A percentile compares a stretch with the other conserved stretches of the same genome.
Conservation (phyloP, 35 echinoderm and acorn worm genomes). For the Acanthaster planci region DNA sequence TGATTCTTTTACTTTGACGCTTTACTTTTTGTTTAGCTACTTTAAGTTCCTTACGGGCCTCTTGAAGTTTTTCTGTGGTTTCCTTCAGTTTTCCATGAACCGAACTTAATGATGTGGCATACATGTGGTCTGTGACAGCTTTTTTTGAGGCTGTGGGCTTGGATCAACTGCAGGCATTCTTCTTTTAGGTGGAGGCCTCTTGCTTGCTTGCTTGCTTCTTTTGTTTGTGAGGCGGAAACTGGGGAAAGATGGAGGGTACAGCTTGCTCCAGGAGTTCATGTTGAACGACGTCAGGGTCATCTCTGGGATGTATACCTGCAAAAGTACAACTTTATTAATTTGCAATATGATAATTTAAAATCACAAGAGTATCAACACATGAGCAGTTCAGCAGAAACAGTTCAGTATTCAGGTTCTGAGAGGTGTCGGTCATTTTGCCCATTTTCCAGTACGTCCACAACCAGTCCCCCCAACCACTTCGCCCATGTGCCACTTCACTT, state of each 20-base stretch:
- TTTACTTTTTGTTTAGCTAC: constrained; percentile 69
- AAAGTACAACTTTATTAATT: too few relatives aligned
- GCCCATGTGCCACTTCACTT: too few relatives aligned
- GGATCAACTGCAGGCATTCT: constrained; percentile 24
- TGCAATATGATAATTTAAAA: too few relatives aligned
- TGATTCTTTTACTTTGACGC: constrained; percentile 48
- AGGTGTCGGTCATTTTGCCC: too few relatives aligned
- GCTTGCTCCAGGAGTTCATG: constrained; percentile 14
- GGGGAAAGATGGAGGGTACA: constrained; percentile 44
- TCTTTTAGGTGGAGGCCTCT: constrained; percentile 40
- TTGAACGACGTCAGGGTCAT: neutral
- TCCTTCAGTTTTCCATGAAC: constrained; percentile 40
- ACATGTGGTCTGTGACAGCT: constrained; percentile 28
- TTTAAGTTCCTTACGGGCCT: constrained; percentile 41
- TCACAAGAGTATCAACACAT: too few relatives aligned
- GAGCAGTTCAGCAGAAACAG: too few relatives aligned
- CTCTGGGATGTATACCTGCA: constrained; percentile 45
- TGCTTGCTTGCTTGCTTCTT: constrained; percentile 32
- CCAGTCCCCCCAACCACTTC: too few relatives aligned
- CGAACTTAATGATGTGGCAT: constrained; percentile 2
- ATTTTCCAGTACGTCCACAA: too few relatives aligned
- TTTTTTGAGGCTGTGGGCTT: neutral
- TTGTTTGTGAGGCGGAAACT: constrained; percentile 34
- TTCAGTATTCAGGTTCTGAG: too few relatives aligned
- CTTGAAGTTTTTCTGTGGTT: constrained; percentile 44